A percentile compares a stretch with the other conserved stretches of the same genome.
Evolutionary conservation across 2,113 vertebrate genomes (phyloP).

Genomic region (Dermatemys mawii): DNA sequence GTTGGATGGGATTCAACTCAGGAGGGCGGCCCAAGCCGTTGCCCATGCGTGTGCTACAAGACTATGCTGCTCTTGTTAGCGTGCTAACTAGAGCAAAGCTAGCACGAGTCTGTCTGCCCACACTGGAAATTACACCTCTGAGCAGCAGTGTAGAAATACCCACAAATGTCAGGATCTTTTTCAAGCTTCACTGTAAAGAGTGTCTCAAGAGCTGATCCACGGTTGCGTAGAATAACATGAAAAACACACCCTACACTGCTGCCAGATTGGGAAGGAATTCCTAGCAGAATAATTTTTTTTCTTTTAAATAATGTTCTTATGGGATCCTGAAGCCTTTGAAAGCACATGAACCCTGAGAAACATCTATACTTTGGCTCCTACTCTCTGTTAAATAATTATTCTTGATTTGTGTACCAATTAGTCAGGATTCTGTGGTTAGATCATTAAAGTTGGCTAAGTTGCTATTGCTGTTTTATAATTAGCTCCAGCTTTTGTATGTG

Average conservation of each 20-base stretch:
- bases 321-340: background rate
- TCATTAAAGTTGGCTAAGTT: conserved; percentile 30
- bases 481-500: conserved; percentile 11
- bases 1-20: too few relatives aligned
- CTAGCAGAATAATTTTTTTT: background rate
- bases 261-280: background rate
- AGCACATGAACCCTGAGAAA: background rate
- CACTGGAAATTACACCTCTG: too few relatives aligned
- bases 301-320: conserved; percentile 16
- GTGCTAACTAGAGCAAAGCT: too few relatives aligned
- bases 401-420: conserved; percentile 3
- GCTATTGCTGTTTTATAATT: background rate
- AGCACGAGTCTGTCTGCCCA: too few relatives aligned
- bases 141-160: too few relatives aligned
- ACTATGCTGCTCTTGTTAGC: too few relatives aligned
- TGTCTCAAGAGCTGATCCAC: background rate
- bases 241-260: background rate
- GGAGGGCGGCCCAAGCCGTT: too few relatives aligned
- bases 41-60: too few relatives aligned
- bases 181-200: background rate
- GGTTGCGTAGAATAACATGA: background rate
- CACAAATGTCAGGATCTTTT: background rate
- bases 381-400: conserved; percentile 29
- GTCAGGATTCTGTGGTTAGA: conserved; percentile 20
- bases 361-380: background rate